Percentiles rank a stretch among this genome's conserved stretches.
phyloP scores from a whole-genome alignment of 2,113 vertebrate genomes.

The Myxocyprinus asiaticus region DNA sequence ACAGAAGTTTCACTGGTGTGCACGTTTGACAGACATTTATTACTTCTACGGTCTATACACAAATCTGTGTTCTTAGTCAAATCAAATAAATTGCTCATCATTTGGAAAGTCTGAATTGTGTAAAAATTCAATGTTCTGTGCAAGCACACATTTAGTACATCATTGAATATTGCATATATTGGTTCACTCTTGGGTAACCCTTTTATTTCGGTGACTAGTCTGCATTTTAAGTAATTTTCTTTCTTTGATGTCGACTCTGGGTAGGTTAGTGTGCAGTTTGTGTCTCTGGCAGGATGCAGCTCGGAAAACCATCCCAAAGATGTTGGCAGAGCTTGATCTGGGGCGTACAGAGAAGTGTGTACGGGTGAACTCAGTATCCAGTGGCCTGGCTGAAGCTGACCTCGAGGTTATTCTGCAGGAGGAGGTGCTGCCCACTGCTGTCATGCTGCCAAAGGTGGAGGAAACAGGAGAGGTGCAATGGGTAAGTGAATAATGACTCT shows the following conservation, averaged over 20 bases:
- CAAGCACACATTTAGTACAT: no score
- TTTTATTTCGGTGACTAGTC: no score
- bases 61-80: no score
- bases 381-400: slow-evolving; percentile 87
- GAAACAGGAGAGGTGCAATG: slow-evolving; percentile 85
- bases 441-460: slow-evolving; percentile 97
- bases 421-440: slow-evolving; percentile 84
- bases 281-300: slow-evolving; percentile 80
- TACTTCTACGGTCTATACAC: no score
- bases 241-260: no score
- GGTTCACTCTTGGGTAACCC: no score
- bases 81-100: no score
- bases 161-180: no score
- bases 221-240: no score
- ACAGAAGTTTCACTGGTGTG: neutral
- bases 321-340: slow-evolving; percentile 83
- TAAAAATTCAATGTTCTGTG: no score
- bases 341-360: slow-evolving; percentile 90
- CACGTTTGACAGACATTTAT: neutral
- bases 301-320: slow-evolving; percentile 80
- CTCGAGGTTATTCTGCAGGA: slow-evolving; percentile 82
- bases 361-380: slow-evolving; percentile 92
- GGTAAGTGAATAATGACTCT: slow-evolving; percentile 75
- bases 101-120: no score
- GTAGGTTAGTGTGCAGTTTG: neutral